These are phyloP conservation scores for Dexiosoma caninum DNA, from an alignment of 2,888 invertebrate species.

Conservation along the genomic window DNA sequence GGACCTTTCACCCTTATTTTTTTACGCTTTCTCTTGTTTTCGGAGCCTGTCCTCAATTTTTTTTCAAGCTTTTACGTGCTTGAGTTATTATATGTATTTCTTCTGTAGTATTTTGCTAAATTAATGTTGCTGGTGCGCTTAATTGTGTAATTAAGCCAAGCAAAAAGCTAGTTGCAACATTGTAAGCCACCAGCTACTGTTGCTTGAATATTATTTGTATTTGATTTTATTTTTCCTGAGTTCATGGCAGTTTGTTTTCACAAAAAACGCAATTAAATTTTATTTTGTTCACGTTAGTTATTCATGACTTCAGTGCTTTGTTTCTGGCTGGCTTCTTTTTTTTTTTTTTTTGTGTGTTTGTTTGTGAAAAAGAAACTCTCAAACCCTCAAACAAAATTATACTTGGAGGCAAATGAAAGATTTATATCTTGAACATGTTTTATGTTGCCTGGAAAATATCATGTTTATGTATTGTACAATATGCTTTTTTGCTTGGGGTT, in stretches of 20 bases:
- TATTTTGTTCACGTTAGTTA: not conserved
- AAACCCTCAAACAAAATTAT: not conserved
- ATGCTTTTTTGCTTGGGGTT: not conserved
- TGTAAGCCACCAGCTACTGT: not conserved
- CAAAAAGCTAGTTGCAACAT: constrained; percentile 11
- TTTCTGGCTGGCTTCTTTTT: not conserved
- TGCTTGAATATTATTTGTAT: not conserved
- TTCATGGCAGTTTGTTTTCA: constrained; percentile 38
- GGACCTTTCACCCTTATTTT: not conserved
- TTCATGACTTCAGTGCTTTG: constrained; percentile 5
- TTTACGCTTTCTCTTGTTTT: constrained; percentile 4
- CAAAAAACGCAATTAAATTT: not conserved
- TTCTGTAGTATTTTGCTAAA: not conserved
- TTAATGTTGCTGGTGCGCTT: constrained; percentile 1
- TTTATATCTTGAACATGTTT: not conserved
- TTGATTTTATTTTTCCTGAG: not conserved
- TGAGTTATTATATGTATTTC: constrained; percentile 23
- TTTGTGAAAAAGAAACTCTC: not conserved
- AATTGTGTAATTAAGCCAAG: constrained; percentile 25
- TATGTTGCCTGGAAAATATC: not conserved
- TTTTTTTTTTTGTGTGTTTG: not conserved
- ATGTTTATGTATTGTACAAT: too few species aligned
- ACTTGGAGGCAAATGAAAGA: not conserved
- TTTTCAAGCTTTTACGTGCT: constrained; percentile 19
- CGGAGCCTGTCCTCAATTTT: constrained; percentile 19